A percentile compares a stretch with the other conserved stretches of the same genome.
phyloP scores from a whole-genome alignment of 2,888 invertebrate species.

The Cheilosia urbana region DNA sequence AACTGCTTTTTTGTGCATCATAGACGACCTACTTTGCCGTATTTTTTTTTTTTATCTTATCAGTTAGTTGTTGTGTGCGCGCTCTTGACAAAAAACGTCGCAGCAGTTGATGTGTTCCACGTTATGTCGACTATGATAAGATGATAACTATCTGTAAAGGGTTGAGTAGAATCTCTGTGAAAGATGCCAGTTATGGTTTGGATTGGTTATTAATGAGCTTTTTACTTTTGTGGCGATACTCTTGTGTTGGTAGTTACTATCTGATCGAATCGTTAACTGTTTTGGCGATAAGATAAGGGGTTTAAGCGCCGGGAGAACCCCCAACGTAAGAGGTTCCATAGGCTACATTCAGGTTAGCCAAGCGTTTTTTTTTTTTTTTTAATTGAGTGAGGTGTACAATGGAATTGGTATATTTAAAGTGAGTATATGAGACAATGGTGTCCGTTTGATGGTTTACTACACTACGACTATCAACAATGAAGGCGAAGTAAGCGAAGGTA shows the following conservation, averaged over 20 bases:
- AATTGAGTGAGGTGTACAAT: too few relatives aligned
- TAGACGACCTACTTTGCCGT: constrained; percentile 29
- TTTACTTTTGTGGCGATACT: neutral
- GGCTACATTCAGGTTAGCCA: too few relatives aligned
- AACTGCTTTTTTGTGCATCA: constrained; percentile 35
- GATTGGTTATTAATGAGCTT: constrained; percentile 6
- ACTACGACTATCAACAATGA: too few relatives aligned
- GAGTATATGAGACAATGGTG: too few relatives aligned
- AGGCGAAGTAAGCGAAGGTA: too few relatives aligned
- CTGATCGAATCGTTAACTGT: too few relatives aligned
- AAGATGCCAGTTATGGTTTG: constrained; percentile 11
- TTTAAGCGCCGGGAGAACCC: neutral
- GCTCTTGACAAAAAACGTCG: neutral
- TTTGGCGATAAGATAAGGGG: neutral
- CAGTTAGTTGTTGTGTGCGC: constrained; percentile 19
- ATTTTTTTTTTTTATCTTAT: constrained; percentile 62
- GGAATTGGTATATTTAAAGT: too few relatives aligned
- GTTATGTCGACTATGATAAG: neutral
- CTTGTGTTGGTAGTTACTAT: neutral
- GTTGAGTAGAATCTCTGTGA: constrained; percentile 13
- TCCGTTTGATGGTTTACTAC: too few relatives aligned
- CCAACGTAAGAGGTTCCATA: too few relatives aligned
- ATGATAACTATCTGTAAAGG: neutral
- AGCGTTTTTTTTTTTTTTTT: too few relatives aligned
- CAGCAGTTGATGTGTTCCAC: neutral